These are phyloP conservation scores for Taurulus bubalis DNA, from an alignment of 2,113 vertebrate species.

Conservation along the genomic window DNA sequence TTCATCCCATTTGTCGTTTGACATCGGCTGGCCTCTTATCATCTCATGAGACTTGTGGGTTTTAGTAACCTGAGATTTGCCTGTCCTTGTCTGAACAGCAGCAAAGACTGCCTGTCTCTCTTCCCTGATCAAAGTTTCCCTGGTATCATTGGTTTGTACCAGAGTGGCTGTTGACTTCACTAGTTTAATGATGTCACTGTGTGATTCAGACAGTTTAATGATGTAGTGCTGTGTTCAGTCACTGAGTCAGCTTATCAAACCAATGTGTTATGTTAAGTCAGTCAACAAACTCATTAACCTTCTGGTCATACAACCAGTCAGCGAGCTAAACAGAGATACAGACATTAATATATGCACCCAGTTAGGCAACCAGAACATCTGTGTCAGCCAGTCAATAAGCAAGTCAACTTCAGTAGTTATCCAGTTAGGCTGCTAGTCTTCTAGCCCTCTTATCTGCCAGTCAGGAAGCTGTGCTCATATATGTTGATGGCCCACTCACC, in stretches of 20 bases:
- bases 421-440: not conserved
- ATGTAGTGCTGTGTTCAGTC: conserved; percentile 40
- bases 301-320: conserved; percentile 11
- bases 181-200: conserved; percentile 50
- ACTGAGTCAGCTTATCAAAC: conserved; percentile 53
- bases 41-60: conserved; percentile 4
- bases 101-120: not conserved
- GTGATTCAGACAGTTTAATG: conserved; percentile 64
- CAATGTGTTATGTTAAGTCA: conserved; percentile 20
- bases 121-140: conserved; percentile 2
- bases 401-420: conserved; percentile 2
- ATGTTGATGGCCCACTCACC: not conserved
- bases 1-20: not conserved
- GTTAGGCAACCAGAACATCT: conserved; percentile 1
- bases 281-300: conserved; percentile 45
- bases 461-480: not conserved
- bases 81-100: conserved; percentile 5
- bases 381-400: conserved; percentile 8
- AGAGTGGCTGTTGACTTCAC: conserved; percentile 25
- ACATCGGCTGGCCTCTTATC: not conserved
- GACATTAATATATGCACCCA: not conserved
- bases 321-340: conserved; percentile 6
- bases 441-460: not conserved
- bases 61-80: conserved; percentile 11
- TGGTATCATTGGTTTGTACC: conserved; percentile 32